Evolutionary conservation across 2,797 vertebrate genomes (phyloP).

Genomic region (Gallinago stenura): DNA sequence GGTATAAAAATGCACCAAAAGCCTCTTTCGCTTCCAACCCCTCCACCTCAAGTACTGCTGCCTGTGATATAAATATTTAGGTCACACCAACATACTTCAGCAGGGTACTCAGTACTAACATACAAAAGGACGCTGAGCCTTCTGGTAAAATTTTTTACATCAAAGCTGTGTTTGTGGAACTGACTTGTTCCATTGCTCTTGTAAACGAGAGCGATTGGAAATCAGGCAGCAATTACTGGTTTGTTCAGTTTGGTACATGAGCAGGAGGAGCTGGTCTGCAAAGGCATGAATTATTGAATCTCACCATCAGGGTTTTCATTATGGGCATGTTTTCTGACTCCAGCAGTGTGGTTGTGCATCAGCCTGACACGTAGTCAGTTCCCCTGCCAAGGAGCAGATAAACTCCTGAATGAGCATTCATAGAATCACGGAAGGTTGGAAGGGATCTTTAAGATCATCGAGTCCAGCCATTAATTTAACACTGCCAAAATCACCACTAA

Average conservation of each 20-base stretch:
- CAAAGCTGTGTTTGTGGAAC: background rate
- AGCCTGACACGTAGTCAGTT: background rate
- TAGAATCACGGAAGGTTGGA: too few species aligned
- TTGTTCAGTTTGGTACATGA: background rate
- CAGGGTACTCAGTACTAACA: background rate
- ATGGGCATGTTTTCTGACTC: background rate
- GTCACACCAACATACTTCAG: background rate
- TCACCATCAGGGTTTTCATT: background rate
- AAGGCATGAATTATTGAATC: background rate
- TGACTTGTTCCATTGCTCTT: background rate
- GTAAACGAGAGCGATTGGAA: background rate
- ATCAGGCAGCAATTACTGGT: background rate
- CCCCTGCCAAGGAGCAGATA: background rate
- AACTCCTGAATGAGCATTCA: background rate
- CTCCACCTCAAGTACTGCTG: background rate
- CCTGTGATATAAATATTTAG: background rate
- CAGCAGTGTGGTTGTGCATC: accelerated
- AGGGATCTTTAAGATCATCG: too few species aligned
- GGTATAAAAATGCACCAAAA: background rate
- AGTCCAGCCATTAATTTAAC: too few species aligned
- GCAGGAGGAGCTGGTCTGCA: background rate
- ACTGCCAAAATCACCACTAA: too few species aligned
- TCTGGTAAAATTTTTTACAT: background rate
- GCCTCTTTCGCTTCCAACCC: background rate
- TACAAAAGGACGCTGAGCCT: background rate